Percentiles rank a stretch among this genome's conserved stretches.
Evolutionary conservation across 2,113 vertebrate genomes (phyloP).

Genomic region (Phrynosoma blainvillii): DNA sequence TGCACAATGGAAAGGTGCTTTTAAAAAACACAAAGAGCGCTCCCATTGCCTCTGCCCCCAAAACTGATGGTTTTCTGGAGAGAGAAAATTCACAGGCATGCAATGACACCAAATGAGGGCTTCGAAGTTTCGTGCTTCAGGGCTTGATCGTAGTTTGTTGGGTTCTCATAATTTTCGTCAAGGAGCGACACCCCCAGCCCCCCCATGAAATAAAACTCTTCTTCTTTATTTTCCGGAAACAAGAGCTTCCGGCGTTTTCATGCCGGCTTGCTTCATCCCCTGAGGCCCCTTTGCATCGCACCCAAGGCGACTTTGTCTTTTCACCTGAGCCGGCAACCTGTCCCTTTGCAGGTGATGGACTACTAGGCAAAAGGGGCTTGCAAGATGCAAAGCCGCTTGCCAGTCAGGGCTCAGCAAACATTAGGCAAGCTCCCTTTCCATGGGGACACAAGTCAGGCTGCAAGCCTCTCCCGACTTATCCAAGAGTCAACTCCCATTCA

Average conservation of each 20-base stretch:
- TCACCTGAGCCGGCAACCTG: background rate
- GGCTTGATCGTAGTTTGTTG: constrained; percentile 67
- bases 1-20: background rate
- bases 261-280: background rate
- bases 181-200: constrained; percentile 33
- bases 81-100: background rate
- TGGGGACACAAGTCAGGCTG: too few species aligned
- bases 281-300: background rate
- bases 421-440: too few species aligned
- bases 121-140: background rate
- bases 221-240: background rate
- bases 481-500: too few species aligned
- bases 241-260: constrained; percentile 39
- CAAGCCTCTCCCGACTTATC: too few species aligned
- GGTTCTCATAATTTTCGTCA: constrained; percentile 69
- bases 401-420: too few species aligned
- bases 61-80: background rate
- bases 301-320: too few species aligned
- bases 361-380: background rate
- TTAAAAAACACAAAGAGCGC: background rate
- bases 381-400: too few species aligned
- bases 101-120: constrained; percentile 7
- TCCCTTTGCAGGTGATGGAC: background rate
- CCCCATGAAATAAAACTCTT: background rate
- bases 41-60: background rate